A percentile compares a stretch with the other conserved stretches of the same genome.
Conservation (phyloP, 2,888 invertebrate species). For the Psylliodes chrysocephalus region DNA sequence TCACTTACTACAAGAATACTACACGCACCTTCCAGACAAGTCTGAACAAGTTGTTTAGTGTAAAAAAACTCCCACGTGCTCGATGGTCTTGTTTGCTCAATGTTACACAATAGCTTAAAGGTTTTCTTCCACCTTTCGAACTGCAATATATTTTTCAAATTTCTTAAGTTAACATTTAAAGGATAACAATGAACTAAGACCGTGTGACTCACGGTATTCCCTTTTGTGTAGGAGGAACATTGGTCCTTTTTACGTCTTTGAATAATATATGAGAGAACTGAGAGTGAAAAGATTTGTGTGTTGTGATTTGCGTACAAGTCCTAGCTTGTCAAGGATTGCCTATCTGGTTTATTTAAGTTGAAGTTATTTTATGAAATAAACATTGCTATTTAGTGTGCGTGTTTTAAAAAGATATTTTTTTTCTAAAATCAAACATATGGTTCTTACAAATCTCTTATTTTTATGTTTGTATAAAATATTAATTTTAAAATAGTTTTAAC, state of each 20-base stretch:
- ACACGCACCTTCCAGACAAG: slow-evolving; percentile 24
- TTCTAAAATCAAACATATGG: too few species aligned
- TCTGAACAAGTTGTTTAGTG: slow-evolving; percentile 35
- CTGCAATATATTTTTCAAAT: slow-evolving; percentile 32
- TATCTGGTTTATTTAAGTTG: neutral
- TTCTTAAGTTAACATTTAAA: slow-evolving; percentile 38
- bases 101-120: slow-evolving; percentile 28
- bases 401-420: too few species aligned
- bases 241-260: slow-evolving; percentile 30
- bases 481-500: too few species aligned
- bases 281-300: slow-evolving; percentile 7
- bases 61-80: slow-evolving; percentile 27
- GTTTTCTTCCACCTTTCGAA: slow-evolving; percentile 1
- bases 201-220: slow-evolving; percentile 37
- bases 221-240: slow-evolving; percentile 38
- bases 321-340: slow-evolving; percentile 6
- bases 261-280: slow-evolving; percentile 26
- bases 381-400: too few species aligned
- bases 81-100: slow-evolving; percentile 25
- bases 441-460: too few species aligned
- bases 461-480: too few species aligned
- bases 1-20: too few species aligned
- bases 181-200: slow-evolving; percentile 34
- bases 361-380: too few species aligned
- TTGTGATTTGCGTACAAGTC: slow-evolving; percentile 6